These are phyloP conservation scores for Rhinophrynus dorsalis DNA, from an alignment of 2,797 vertebrate species.

Conservation along the genomic window DNA sequence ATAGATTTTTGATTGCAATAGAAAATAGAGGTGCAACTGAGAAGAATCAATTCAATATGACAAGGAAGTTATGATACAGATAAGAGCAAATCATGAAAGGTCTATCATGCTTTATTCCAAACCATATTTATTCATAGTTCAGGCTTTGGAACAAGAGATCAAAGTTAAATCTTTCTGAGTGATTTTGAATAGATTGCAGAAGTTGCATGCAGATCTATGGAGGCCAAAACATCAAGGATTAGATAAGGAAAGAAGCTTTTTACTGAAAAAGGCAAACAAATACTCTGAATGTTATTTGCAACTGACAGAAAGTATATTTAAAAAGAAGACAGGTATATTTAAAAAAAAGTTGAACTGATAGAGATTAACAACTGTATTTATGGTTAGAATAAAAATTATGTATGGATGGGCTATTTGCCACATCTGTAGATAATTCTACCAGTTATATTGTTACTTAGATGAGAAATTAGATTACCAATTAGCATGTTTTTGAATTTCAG, in stretches of 20 bases:
- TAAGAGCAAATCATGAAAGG: constrained; percentile 2
- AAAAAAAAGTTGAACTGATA: no score
- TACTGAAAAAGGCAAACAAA: not conserved
- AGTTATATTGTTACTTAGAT: no score
- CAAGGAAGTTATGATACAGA: not conserved
- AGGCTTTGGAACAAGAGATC: constrained; percentile 11
- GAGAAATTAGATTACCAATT: no score
- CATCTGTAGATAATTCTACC: no score
- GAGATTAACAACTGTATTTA: no score
- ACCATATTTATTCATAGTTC: constrained; percentile 18
- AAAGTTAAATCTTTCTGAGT: not conserved
- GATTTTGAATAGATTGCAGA: constrained; percentile 4
- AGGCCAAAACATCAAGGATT: not conserved
- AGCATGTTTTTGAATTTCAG: no score
- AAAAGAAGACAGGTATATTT: no score
- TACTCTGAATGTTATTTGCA: no score
- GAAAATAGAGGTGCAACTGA: not conserved
- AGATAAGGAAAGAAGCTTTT: not conserved
- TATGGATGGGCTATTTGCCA: no score
- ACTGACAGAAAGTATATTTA: no score
- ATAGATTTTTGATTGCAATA: not conserved
- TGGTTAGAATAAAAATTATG: no score
- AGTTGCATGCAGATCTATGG: not conserved
- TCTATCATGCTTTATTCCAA: not conserved
- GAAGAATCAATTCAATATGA: not conserved